Base-by-base conservation (phyloP, 2,888 invertebrate genomes). In the Congeria kusceri region DNA sequence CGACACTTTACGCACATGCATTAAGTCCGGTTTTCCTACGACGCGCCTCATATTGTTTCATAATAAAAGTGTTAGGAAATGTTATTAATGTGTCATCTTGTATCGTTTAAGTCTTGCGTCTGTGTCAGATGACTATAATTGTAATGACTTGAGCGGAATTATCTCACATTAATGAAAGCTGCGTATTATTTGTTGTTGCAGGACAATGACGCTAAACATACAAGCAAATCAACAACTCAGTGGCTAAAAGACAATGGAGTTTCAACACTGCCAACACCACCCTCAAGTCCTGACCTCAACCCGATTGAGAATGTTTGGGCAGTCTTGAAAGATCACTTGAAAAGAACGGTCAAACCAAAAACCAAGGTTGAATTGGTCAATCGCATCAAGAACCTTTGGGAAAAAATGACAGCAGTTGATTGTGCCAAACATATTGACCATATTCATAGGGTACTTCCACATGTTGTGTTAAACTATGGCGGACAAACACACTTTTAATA, bases 201-300 rank as follows among this genome's bases (percentile, higher is more conserved):
- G 77, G 84, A 84, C 46, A 84, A 78, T 71, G 84, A 84, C 53
- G 58, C 68, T 13, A 84, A 84, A 46, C 84, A 84, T 56, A 67
- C 47, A 25, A 76, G 77, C 28, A 81, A 65, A 61, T 76, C 77
- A 13, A 81, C 81, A 23, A 63, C 25, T 28, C n/a, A 74, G 25
- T 81, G 77, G 79, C 64, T 84, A 68, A 15, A 49, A 25, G 53
- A 73, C n/a, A 57, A 65, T 25, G 61, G 68, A 18, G 46, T 81
- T 5, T 4, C 61, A 0, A 65, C 68, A 0, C 68, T 76, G 69
- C 53, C 39, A 3, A 65, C 72, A 23, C 80, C 80, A 53, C 72
- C 83, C 15, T 79, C 76, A 18, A 74, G 74, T 2, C 80, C 78
- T n/a, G 83, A 84, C 56, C 29, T 84, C 7, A 84, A 80, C 39